Percentiles rank a stretch among this genome's conserved stretches.
These are phyloP conservation scores for Sapayoa aenigma DNA, from an alignment of 2,113 vertebrate species.

Conservation along the genomic window DNA sequence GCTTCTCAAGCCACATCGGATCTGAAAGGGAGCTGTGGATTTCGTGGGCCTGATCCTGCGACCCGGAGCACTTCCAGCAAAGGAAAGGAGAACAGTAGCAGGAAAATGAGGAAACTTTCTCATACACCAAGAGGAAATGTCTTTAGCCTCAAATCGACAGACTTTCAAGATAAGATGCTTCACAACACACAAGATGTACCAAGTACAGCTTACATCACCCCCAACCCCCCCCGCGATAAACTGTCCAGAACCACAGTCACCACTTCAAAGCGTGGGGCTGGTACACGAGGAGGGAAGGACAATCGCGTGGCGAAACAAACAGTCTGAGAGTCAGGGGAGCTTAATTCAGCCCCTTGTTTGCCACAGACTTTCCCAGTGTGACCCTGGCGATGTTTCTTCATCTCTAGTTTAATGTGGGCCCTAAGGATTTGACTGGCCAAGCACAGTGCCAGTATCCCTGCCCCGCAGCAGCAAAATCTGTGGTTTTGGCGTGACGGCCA, in stretches of 20 bases:
- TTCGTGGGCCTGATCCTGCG: neutral
- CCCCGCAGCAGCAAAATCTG: neutral
- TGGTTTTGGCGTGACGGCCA: neutral
- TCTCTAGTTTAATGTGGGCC: neutral
- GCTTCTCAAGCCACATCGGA: neutral
- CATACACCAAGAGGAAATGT: neutral
- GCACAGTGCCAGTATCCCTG: neutral
- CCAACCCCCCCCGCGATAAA: neutral
- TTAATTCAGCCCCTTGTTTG: neutral
- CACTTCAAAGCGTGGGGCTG: neutral
- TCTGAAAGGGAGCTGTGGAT: rapidly evolving
- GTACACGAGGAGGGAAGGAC: neutral
- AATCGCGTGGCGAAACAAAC: neutral
- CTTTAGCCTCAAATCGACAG: neutral
- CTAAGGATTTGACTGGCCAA: no score
- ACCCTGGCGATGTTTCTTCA: neutral
- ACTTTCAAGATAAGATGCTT: neutral
- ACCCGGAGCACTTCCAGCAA: neutral
- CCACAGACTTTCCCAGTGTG: neutral
- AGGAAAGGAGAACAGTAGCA: neutral
- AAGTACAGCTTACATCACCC: neutral
- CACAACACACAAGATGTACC: neutral
- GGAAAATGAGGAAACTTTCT: neutral
- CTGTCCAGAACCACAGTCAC: neutral
- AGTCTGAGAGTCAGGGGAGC: neutral